phyloP scores from a whole-genome alignment of 37 sponge, comb jelly and placozoan species.

The Eunapius fragilis region DNA sequence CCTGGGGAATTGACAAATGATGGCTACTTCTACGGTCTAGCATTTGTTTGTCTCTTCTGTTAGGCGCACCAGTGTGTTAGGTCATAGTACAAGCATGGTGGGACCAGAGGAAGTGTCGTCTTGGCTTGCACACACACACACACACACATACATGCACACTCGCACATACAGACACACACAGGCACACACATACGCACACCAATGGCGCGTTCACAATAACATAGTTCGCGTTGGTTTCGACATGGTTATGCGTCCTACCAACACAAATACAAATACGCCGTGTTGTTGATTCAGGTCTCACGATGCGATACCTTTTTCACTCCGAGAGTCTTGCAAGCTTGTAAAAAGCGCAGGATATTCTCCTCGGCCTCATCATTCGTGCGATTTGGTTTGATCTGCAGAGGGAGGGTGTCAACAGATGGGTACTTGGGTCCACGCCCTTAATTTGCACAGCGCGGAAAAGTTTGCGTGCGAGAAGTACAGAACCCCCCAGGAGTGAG shows the following conservation, averaged over 20 bases:
- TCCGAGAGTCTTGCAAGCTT: conserved; percentile 65
- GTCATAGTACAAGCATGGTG: too few relatives aligned
- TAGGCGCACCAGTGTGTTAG: too few relatives aligned
- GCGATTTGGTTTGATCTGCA: conserved; percentile 63
- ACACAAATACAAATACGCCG: neutral
- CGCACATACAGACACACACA: too few relatives aligned
- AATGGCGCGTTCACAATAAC: too few relatives aligned
- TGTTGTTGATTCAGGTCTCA: too few relatives aligned
- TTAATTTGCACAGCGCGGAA: neutral
- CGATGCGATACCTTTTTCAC: conserved; percentile 48
- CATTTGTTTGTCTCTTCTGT: too few relatives aligned
- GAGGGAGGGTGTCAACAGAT: neutral
- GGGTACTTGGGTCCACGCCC: neutral
- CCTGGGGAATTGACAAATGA: too few relatives aligned
- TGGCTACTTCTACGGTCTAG: too few relatives aligned
- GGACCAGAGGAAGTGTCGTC: too few relatives aligned
- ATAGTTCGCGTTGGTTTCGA: too few relatives aligned
- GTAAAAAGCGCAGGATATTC: conserved; percentile 70
- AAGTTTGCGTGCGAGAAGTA: neutral
- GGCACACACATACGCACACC: neutral
- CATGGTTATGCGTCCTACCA: neutral
- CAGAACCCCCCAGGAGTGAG: too few relatives aligned
- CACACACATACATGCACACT: neutral
- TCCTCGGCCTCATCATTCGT: conserved; percentile 53
- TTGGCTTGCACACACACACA: neutral